These are phyloP conservation scores for Microcebus griseorufus DNA, from an alignment of 2,113 vertebrate species.

Conservation along the genomic window DNA sequence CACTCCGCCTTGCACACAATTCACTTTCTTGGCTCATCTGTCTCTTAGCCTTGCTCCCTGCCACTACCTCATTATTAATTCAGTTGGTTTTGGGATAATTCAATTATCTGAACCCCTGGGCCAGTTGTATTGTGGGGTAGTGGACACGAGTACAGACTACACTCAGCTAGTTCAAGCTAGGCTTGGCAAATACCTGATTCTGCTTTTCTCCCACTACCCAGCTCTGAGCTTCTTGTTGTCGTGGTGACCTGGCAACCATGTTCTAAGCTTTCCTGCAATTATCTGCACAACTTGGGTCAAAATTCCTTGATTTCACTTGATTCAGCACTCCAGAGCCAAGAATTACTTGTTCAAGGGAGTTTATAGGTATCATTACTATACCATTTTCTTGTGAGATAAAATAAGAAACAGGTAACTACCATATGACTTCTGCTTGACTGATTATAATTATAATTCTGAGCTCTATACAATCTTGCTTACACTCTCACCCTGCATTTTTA, in stretches of 20 bases:
- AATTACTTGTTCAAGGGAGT: conserved; percentile 30
- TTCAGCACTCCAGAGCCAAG: conserved; percentile 24
- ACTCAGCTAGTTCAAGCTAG: not conserved
- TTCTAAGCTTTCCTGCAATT: conserved; percentile 33
- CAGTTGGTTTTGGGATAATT: not conserved
- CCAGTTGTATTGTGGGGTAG: not conserved
- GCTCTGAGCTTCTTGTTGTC: not conserved
- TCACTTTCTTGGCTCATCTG: not conserved
- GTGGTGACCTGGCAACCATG: not conserved
- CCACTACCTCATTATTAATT: not conserved
- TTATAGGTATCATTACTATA: not conserved
- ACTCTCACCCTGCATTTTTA: not conserved
- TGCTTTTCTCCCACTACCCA: not conserved
- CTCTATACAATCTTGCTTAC: not conserved
- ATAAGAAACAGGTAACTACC: conserved; percentile 38
- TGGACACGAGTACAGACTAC: fast-evolving
- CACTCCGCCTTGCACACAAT: not conserved
- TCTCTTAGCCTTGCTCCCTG: not conserved
- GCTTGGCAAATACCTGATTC: not conserved
- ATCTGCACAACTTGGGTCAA: conserved; percentile 8
- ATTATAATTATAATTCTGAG: conserved; percentile 48
- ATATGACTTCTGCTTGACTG: not conserved
- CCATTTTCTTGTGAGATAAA: conserved; percentile 25
- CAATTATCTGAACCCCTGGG: not conserved
- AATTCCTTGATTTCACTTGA: conserved; percentile 26